Conservation (phyloP, 2,888 invertebrate genomes). For the Ophion obscuratus region DNA sequence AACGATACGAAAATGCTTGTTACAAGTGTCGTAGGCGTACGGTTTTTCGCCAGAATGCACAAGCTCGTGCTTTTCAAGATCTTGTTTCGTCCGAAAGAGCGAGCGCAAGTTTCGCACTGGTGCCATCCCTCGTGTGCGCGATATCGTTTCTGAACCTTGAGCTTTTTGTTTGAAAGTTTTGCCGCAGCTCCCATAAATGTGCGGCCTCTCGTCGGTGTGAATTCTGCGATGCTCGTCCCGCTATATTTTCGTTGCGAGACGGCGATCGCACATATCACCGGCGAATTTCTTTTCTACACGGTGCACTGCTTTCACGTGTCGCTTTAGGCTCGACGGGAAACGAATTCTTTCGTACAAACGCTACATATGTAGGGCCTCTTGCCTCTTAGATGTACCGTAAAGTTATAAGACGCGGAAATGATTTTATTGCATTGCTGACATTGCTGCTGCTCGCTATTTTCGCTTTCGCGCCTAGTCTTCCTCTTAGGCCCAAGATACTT, state of each 20-base stretch:
- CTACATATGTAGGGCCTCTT: conserved; percentile 76
- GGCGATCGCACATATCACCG: conserved; percentile 78
- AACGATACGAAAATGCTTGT: conserved; percentile 85
- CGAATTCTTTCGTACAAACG: conserved; percentile 79
- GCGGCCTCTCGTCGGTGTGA: conserved; percentile 82
- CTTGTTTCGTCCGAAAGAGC: conserved; percentile 84
- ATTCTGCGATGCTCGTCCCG: conserved; percentile 79
- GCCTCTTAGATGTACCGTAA: conserved; percentile 71
- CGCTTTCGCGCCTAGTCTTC: neutral
- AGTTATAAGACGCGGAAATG: conserved; percentile 86
- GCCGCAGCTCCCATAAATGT: conserved; percentile 84
- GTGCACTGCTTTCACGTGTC: conserved; percentile 79
- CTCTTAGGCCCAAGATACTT: conserved; percentile 13
- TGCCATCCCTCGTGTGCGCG: conserved; percentile 67
- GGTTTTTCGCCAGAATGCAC: conserved; percentile 83
- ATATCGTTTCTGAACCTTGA: conserved; percentile 83
- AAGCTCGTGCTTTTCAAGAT: conserved; percentile 83
- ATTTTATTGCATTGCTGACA: conserved; percentile 86
- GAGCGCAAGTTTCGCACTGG: conserved; percentile 77
- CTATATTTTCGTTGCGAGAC: conserved; percentile 74
- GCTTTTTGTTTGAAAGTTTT: conserved; percentile 84
- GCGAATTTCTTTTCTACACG: conserved; percentile 74
- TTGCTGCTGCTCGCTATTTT: conserved; percentile 64
- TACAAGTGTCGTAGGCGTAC: conserved; percentile 84
- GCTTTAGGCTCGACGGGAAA: conserved; percentile 75